phyloP scores from a whole-genome alignment of 2,113 vertebrate genomes.

The Agapornis roseicollis region DNA sequence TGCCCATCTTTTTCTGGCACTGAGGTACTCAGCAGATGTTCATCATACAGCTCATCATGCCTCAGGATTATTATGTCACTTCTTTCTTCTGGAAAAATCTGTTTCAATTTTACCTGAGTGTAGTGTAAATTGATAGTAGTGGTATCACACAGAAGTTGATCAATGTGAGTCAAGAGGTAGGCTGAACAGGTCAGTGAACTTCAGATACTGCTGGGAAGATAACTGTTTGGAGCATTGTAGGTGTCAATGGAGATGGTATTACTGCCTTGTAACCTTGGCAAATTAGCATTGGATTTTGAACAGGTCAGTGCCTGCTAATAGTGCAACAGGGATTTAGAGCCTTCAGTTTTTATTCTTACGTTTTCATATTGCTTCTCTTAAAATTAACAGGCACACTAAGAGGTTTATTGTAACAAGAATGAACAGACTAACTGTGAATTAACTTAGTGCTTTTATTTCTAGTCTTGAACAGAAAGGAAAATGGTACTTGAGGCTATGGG shows the following conservation, averaged over 20 bases:
- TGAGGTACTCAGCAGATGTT: background rate
- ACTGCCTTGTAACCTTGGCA: background rate
- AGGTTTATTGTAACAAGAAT: background rate
- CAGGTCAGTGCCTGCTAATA: background rate
- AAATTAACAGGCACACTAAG: background rate
- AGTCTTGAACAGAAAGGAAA: background rate
- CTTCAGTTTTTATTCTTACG: background rate
- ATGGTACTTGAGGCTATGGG: background rate
- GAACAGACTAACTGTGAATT: background rate
- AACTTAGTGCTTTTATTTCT: background rate
- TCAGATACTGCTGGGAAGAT: background rate
- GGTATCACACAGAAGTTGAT: background rate
- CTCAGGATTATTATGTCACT: too few species aligned
- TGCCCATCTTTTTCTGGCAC: background rate
- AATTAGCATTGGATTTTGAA: background rate
- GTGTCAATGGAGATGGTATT: background rate
- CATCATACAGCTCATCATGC: fast-evolving
- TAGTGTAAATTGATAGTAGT: background rate
- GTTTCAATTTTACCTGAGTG: background rate
- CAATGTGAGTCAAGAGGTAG: background rate
- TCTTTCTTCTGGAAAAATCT: background rate
- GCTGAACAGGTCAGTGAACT: background rate
- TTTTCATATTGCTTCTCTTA: background rate
- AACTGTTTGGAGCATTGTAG: background rate
- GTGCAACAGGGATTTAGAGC: background rate